Evolutionary conservation across 2,797 vertebrate species (phyloP), one percentile per base, ranked within the genome.

Genomic region (Lates japonicus): DNA sequence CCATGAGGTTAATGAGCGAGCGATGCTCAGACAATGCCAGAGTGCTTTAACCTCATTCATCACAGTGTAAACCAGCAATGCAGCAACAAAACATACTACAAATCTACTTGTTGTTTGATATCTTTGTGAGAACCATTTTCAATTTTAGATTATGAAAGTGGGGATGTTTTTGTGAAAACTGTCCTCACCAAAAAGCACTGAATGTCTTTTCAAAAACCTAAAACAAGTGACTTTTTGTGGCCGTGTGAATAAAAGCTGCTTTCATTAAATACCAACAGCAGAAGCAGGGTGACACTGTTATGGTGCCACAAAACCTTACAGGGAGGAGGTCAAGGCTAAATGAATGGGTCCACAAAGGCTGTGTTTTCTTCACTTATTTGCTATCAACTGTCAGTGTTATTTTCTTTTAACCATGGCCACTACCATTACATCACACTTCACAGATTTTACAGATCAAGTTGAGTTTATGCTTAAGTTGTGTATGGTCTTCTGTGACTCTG

Each of bases 1-100:
- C 60, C 44, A 67, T 2, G 20, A 75, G 81, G 86, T 81, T 84
- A 90, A 88, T 78, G 70, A 77, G 72, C 19, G 33, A 66, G 61
- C 17, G 17, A 39, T 66, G 65, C 64, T 78, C 42, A 74, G 46
- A 75, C 3, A 67, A 74, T 44, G 70, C 72, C 35, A 41, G 17
- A 68, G 57, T 19, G 39, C 54, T 66, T 52, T 19, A 22, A 83
- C 58, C 31, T 33, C 59, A 75, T 86, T 76, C 64, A 78, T 87
- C 80, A 80, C 66, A 42, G 42, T 19, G 33, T 44, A 73, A 87
- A 87, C 20, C 48, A 74, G 57, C 60, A 44, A 29, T 57, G 41
- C 46, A 62, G 61, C 66, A 54, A 48, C 55, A 57, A 14, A 39
- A 35, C 39, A 46, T 0, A 14, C 7, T 5, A 11, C 16, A 67